Conservation (phyloP, 2,888 invertebrate genomes). For the Autographa gamma region DNA sequence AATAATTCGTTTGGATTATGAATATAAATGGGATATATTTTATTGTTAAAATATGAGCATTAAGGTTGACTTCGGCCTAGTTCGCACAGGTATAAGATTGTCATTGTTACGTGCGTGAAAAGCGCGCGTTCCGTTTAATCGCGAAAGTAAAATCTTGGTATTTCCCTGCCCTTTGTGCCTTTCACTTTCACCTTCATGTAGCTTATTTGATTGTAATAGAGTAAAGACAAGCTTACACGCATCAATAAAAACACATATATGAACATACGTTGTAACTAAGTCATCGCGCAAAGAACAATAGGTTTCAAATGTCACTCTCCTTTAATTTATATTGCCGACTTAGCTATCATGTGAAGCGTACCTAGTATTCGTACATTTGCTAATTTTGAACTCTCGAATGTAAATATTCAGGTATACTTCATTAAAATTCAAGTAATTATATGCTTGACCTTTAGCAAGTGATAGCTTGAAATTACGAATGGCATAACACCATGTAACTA, state of each 20-base stretch:
- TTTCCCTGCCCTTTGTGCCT: constrained; percentile 30
- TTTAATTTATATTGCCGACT: background rate
- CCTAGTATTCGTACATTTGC: background rate
- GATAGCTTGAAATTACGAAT: background rate
- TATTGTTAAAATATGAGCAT: background rate
- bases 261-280: background rate
- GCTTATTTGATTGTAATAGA: background rate
- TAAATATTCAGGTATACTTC: background rate
- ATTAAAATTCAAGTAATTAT: background rate
- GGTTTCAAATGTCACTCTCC: background rate
- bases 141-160: constrained; percentile 17
- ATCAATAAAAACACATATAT: background rate
- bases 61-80: background rate
- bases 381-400: background rate
- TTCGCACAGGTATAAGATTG: background rate
- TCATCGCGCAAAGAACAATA: background rate
- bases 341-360: background rate
- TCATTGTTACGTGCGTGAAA: constrained; percentile 16
- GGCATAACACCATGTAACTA: background rate
- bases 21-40: too few relatives aligned
- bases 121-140: constrained; percentile 31
- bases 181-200: constrained; percentile 46
- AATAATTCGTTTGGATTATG: background rate
- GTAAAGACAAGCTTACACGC: background rate
- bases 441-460: background rate